These are phyloP conservation scores for Drosophila rhopaloa DNA, from an alignment of 1,140 invertebrate species.

Conservation along the genomic window DNA sequence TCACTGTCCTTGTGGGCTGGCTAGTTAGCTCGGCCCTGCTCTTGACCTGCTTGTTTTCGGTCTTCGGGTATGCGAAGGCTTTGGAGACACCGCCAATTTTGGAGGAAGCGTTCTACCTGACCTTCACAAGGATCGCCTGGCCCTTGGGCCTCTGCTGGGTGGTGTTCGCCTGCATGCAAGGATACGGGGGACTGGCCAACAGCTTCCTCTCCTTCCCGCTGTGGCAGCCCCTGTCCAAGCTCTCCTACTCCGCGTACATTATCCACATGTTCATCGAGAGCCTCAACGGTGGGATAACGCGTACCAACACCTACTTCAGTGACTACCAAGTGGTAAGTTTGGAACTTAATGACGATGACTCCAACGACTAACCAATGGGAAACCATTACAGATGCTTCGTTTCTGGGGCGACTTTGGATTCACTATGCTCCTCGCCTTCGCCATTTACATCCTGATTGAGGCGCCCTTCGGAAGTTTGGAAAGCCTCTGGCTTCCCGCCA, in stretches of 20 bases:
- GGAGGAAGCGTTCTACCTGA: conserved; percentile 87
- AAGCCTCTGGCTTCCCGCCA: conserved; percentile 22
- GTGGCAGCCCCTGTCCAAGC: conserved; percentile 85
- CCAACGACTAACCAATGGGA: not conserved
- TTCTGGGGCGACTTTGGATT: conserved; percentile 70
- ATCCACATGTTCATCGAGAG: conserved; percentile 81
- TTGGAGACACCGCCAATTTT: conserved; percentile 21
- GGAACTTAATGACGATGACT: too few relatives aligned
- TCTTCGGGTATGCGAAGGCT: conserved; percentile 50
- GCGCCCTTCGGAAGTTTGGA: conserved; percentile 59
- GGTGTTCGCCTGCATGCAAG: conserved; percentile 88
- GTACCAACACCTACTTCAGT: conserved; percentile 63
- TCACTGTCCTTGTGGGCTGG: conserved; percentile 34
- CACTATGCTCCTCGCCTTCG: conserved; percentile 50
- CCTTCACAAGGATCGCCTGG: conserved; percentile 87
- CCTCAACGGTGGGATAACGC: conserved; percentile 31
- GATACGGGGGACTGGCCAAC: conserved; percentile 87
- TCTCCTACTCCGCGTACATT: conserved; percentile 86
- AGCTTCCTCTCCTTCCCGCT: conserved; percentile 85
- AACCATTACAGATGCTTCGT: conserved; percentile 45
- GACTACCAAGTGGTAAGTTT: conserved; percentile 69
- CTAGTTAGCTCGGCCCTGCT: conserved; percentile 53
- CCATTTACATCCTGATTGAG: conserved; percentile 54
- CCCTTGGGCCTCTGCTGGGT: conserved; percentile 88
- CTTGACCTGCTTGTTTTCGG: conserved; percentile 54